Conservation (phyloP, 1,140 invertebrate species). For the Drosophila sulfurigaster region DNA sequence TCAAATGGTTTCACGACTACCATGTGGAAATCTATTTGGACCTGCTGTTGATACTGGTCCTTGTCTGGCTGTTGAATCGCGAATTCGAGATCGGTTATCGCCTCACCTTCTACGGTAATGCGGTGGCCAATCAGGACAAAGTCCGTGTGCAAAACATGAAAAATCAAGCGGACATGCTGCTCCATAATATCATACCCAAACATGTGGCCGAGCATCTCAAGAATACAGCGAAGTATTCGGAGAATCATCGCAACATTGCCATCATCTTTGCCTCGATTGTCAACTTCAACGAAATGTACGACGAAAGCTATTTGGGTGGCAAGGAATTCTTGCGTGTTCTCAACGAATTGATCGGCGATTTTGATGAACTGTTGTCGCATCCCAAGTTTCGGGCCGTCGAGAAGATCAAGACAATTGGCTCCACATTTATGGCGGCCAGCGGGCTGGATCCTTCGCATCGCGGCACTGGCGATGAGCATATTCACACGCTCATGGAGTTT, state of each 20-base stretch:
- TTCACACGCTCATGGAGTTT: constrained; percentile 95
- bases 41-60: constrained; percentile 90
- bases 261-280: constrained; percentile 98
- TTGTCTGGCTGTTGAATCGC: constrained; percentile 96
- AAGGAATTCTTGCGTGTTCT: constrained; percentile 97
- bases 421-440: constrained; percentile 98
- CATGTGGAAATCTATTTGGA: constrained; percentile 92
- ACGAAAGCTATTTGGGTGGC: constrained; percentile 96
- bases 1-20: constrained; percentile 84
- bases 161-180: constrained; percentile 97
- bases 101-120: constrained; percentile 96
- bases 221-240: constrained; percentile 97
- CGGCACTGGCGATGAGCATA: constrained; percentile 90
- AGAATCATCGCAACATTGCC: constrained; percentile 96
- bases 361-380: constrained; percentile 95
- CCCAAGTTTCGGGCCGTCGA: constrained; percentile 95
- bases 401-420: constrained; percentile 99
- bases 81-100: constrained; percentile 98
- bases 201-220: constrained; percentile 97
- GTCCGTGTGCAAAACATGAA: constrained; percentile 94
- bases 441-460: constrained; percentile 93
- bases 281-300: constrained; percentile 98
- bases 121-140: constrained; percentile 94
- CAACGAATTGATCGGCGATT: constrained; percentile 97
- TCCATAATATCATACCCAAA: constrained; percentile 98